Base-by-base conservation (phyloP, 2,797 vertebrate species). In the Manis javanica region DNA sequence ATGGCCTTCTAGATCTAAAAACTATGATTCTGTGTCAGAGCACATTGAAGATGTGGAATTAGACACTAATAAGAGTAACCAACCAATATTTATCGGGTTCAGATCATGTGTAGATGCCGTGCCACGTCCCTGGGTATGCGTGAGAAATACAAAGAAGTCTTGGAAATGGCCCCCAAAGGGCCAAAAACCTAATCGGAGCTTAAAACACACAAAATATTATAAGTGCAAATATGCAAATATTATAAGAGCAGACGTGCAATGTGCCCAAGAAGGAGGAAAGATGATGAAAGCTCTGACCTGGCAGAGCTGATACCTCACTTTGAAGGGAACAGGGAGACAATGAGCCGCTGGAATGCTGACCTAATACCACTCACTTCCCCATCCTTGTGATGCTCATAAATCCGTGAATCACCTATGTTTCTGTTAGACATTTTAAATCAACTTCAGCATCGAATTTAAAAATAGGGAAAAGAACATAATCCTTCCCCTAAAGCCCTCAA, bases 391-490 rank as follows among this genome's bases (percentile, higher is more conserved):
- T 23, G 37, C 31, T 91, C 72, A 74, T 26, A 82, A 68, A 72
- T 46, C 61, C 77, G 21, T 14, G 24, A 95, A 82, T 24, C 82
- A 42, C 8, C 66, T 79, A 23, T 42, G 13, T 53, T 85, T 72
- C 66, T 68, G 83, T 37, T 63, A 90, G 55, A 68, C 19, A 64
- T 84, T 88, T 79, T 61, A 86, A 86, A 91, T 57, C 63, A 55
- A 66, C 49, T 42, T 51, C 26, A 61, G 46, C 59, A 81, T 63
- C 51, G 61, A 31, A 77, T 88, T 79, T 88, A 26, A 88, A 89
- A 89, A 61, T 24, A 66, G 63, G n/a, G 89, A 95, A 92, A 49
- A 97, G 96, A 95, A 91, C 3, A 0, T 16, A 37, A 1, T 21
- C 19, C 81, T 86, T 46, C 53, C 46, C 31, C 39, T 61, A 69